These are phyloP conservation scores for Coluber constrictor DNA, from an alignment of 2,797 vertebrate species.

Conservation along the genomic window DNA sequence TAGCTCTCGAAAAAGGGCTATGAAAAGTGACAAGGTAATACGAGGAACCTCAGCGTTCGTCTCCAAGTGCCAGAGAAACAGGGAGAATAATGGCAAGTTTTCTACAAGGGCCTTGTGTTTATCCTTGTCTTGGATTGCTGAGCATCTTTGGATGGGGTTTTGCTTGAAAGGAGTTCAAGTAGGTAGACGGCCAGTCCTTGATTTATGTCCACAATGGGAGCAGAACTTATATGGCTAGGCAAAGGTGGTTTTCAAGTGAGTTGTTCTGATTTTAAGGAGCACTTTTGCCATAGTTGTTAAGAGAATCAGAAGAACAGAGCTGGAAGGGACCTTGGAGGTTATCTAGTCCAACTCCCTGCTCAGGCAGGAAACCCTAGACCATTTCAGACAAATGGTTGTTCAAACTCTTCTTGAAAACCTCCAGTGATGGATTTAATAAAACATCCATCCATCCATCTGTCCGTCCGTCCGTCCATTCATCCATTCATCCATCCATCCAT, in stretches of 20 bases:
- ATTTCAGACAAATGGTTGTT: background rate
- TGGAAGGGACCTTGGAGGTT: background rate
- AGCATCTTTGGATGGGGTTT: background rate
- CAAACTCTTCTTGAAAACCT: background rate
- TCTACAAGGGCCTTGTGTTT: slow-evolving; percentile 31
- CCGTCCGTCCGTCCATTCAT: too few species aligned
- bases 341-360: background rate
- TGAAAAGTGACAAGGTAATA: background rate
- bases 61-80: background rate
- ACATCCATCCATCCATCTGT: too few species aligned
- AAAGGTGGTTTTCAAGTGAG: background rate
- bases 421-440: too few species aligned
- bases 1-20: background rate
- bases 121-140: slow-evolving; percentile 3
- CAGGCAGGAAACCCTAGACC: background rate
- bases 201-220: background rate
- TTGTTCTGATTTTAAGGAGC: background rate
- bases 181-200: background rate
- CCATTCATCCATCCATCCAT: too few species aligned
- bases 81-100: background rate
- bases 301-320: background rate
- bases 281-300: background rate
- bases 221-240: background rate
- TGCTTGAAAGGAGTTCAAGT: background rate
- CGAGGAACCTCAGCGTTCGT: background rate